Evolutionary conservation across 2,888 invertebrate species (phyloP).

Genomic region (Stenichneumon culpator): DNA sequence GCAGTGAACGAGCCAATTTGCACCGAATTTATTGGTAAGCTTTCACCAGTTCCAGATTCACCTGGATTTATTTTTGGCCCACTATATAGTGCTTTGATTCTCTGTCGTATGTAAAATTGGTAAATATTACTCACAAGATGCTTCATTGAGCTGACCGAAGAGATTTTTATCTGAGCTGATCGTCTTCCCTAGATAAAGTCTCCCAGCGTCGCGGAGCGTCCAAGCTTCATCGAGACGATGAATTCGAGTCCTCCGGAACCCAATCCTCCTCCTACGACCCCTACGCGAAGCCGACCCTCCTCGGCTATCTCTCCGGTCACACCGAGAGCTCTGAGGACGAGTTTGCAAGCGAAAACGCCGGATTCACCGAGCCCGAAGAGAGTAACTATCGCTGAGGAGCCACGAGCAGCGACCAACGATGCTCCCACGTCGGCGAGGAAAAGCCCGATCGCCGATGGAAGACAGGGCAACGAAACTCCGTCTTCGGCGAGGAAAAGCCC

Average conservation of each 20-base stretch:
- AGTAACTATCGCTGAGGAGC: conserved; percentile 42
- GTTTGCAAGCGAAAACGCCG: conserved; percentile 71
- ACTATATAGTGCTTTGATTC: background rate
- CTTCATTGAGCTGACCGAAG: background rate
- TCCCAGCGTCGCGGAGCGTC: conserved; percentile 52
- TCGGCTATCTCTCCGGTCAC: conserved; percentile 75
- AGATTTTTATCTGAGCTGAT: conserved; percentile 10
- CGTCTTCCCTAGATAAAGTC: conserved; percentile 55
- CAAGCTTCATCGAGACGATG: conserved; percentile 56
- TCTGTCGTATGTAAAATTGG: conserved; percentile 3
- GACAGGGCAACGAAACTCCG: no score
- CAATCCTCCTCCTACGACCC: conserved; percentile 80
- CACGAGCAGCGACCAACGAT: background rate
- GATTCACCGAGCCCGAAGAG: conserved; percentile 56
- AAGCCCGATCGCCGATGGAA: background rate
- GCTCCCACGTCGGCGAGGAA: conserved; percentile 15
- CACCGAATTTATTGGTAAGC: conserved; percentile 5
- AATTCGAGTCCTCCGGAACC: conserved; percentile 71
- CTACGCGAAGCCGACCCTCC: conserved; percentile 74
- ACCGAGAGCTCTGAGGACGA: conserved; percentile 77
- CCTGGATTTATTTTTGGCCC: background rate
- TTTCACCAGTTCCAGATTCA: conserved; percentile 6
- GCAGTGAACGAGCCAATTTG: conserved; percentile 10
- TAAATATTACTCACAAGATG: background rate
- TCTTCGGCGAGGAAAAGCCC: conserved; percentile 6